Evolutionary conservation across 2,888 invertebrate genomes (phyloP), one percentile per base, ranked within the genome.

Genomic region (Nephrotoma flavescens): DNA sequence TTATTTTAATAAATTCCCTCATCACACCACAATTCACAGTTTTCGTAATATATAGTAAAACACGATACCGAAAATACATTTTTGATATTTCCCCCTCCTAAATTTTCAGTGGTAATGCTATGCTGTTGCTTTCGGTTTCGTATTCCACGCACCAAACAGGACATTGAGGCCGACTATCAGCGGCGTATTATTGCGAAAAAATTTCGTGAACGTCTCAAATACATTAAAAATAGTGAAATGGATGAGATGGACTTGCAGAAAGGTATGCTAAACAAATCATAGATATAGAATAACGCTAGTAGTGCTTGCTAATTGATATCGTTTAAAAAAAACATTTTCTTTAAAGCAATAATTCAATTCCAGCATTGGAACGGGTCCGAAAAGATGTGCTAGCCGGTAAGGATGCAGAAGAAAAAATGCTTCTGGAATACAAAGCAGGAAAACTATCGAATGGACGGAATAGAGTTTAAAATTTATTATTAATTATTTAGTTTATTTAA

Each of bases 121-220:
- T 98, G 98, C 91, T 98, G 98, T 90, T 97, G 97, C 90, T 94
- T 97, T 89, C 95, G 96, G 88, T 96, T 97, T 91, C 95, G 98
- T 52, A 96, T 98, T 88, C 98, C 98, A 0, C 93, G 98, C 86
- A 98, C 98, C 0, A 98, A 98, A 91, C 97, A 98, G 91, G 97
- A 98, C 92, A 98, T 98, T 88, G 97, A 98, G 91, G 97, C 97
- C 0, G 97, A 98, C 91, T 97, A 96, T 91, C 95, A 96, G 89
- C 93, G 98, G 31, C 95, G 96, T 89, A 95, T 95, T 91, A 94
- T 98, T 86, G 95, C 97, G 0, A 94, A 94, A 89, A 96, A 96
- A 91, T 98, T 98, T 91, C 94, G 96, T 9, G 95, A 96, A 89
- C 94, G 97, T 89, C 92, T 98, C 85, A 94, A 95, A 89, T 94